Percentiles rank a stretch among this genome's conserved stretches.
These are phyloP conservation scores for Actenoides lindsayi DNA, from an alignment of 2,113 vertebrate species.

Conservation along the genomic window DNA sequence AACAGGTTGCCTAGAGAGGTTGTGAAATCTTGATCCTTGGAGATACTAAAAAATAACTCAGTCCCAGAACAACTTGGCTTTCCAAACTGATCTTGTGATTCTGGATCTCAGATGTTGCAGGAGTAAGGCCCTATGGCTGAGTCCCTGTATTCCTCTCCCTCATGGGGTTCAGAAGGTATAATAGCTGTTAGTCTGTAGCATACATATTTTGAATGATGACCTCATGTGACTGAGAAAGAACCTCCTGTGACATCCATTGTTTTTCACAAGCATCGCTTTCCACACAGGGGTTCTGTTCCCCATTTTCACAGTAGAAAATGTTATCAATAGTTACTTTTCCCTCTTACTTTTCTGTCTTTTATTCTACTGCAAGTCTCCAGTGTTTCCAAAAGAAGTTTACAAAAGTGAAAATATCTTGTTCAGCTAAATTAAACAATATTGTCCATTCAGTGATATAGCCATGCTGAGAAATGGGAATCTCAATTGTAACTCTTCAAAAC, in stretches of 20 bases:
- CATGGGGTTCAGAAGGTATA: neutral
- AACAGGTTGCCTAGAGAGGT: neutral
- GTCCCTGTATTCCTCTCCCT: neutral
- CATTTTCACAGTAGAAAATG: neutral
- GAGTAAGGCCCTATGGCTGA: neutral
- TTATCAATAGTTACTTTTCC: neutral
- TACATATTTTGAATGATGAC: rapidly evolving
- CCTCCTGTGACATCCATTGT: neutral
- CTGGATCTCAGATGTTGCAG: neutral
- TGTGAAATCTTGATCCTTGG: neutral
- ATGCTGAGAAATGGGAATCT: neutral
- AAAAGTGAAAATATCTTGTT: neutral
- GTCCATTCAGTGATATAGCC: neutral
- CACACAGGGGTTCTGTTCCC: neutral
- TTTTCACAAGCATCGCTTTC: neutral
- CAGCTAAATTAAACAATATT: neutral
- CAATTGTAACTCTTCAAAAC: neutral
- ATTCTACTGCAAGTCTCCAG: neutral
- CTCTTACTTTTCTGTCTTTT: neutral
- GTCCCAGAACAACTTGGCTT: neutral
- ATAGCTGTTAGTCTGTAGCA: neutral
- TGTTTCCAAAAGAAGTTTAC: neutral
- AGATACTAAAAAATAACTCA: neutral
- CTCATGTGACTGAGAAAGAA: neutral
- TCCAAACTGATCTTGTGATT: neutral